These are phyloP conservation scores for Chondrosia reniformis DNA, from an alignment of 37 sponge, comb jelly and placozoan species.

Conservation along the genomic window DNA sequence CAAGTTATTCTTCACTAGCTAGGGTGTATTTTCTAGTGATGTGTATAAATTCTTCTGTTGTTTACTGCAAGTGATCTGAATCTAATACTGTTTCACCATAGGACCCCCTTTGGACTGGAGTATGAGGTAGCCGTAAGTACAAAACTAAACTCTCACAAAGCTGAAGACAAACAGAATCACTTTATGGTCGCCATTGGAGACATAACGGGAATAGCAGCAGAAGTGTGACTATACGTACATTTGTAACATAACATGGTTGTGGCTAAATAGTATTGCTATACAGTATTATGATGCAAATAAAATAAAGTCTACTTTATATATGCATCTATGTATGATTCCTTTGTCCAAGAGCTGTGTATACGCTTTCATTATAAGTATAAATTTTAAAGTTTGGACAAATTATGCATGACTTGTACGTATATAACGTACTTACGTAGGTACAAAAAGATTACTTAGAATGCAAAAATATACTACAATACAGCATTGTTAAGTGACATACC, in stretches of 20 bases:
- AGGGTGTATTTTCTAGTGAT: too few species aligned
- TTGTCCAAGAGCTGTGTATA: not conserved
- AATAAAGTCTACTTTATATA: not conserved
- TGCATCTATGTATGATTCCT: not conserved
- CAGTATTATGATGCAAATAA: not conserved
- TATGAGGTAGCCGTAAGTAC: slow-evolving; percentile 87
- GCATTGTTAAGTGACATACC: too few species aligned
- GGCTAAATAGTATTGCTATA: not conserved
- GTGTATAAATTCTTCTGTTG: too few species aligned
- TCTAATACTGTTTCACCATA: slow-evolving; percentile 14
- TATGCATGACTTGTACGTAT: too few species aligned
- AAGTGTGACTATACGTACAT: not conserved
- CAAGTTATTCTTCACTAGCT: too few species aligned
- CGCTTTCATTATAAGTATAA: not conserved
- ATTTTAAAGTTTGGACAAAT: too few species aligned
- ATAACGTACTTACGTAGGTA: too few species aligned
- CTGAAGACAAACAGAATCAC: slow-evolving; percentile 79
- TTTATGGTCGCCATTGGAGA: slow-evolving; percentile 76
- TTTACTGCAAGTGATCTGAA: too few species aligned
- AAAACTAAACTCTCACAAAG: slow-evolving; percentile 86
- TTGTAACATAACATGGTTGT: not conserved
- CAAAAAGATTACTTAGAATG: too few species aligned
- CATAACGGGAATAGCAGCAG: slow-evolving; percentile 16
- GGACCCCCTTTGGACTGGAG: slow-evolving; percentile 94
- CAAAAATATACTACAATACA: too few species aligned